phyloP scores from a whole-genome alignment of 2,888 invertebrate genomes.

The Pseudolycoriella hygida region DNA sequence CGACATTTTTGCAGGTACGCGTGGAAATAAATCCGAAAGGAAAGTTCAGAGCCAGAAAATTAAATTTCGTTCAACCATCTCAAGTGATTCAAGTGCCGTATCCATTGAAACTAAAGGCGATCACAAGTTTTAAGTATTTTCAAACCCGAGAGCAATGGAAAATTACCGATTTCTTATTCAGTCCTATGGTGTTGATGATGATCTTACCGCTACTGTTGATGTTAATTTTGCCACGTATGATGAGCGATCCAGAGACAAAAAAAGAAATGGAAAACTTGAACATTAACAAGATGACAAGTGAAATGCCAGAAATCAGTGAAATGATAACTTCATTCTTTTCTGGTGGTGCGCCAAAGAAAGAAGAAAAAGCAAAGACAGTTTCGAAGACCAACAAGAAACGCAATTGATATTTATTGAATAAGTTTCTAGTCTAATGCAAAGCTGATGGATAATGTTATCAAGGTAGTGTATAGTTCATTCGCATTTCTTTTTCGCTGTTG shows the following conservation, averaged over 20 bases:
- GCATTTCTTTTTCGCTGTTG: too few relatives aligned
- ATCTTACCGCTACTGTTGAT: conserved; percentile 76
- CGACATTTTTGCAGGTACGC: conserved; percentile 27
- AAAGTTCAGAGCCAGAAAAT: conserved; percentile 84
- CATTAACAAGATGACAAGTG: conserved; percentile 59
- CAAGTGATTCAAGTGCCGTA: conserved; percentile 82
- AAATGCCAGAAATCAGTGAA: conserved; percentile 92
- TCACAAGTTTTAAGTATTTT: conserved; percentile 71
- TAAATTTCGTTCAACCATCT: conserved; percentile 85
- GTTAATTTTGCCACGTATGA: conserved; percentile 86
- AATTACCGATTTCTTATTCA: conserved; percentile 87
- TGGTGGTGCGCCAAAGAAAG: conserved; percentile 34
- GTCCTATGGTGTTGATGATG: conserved; percentile 98
- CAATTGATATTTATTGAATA: conserved; percentile 15
- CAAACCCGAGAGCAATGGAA: conserved; percentile 93
- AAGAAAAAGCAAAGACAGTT: conserved; percentile 19
- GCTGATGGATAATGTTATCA: too few relatives aligned
- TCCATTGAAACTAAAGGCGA: conserved; percentile 74
- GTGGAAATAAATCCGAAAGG: conserved; percentile 97
- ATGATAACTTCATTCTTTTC: conserved; percentile 76
- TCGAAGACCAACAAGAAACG: conserved; percentile 27
- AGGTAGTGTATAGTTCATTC: too few relatives aligned
- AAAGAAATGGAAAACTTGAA: conserved; percentile 80
- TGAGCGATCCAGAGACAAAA: conserved; percentile 95
- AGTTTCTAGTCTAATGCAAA: too few relatives aligned